Evolutionary conservation across 1,140 invertebrate genomes (phyloP).

Genomic region (Aphelenchoides fujianensis): DNA sequence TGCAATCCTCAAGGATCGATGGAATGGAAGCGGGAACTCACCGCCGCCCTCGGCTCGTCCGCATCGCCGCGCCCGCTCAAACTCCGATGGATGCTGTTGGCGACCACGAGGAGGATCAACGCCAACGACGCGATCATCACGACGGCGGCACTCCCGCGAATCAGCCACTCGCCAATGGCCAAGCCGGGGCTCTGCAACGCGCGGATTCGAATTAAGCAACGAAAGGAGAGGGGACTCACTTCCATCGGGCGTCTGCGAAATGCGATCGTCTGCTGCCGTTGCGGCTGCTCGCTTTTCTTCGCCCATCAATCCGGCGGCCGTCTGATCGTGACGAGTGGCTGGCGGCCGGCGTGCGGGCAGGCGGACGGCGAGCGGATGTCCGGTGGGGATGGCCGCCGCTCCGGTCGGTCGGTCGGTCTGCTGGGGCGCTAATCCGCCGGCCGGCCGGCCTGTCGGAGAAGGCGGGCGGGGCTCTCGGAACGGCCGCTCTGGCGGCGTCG

Average conservation of each 20-base stretch:
- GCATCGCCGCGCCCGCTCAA: neutral
- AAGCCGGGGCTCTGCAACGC: neutral
- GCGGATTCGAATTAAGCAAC: neutral
- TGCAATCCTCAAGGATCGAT: neutral
- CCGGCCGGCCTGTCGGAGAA: too few relatives aligned
- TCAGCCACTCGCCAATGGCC: conserved; percentile 18
- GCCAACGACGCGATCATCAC: conserved; percentile 24
- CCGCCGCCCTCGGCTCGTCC: neutral
- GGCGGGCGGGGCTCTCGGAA: too few relatives aligned
- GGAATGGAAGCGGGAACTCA: neutral
- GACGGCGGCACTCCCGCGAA: conserved; percentile 25
- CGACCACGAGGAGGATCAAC: conserved; percentile 24
- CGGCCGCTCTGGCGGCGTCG: too few relatives aligned
- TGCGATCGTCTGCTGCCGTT: too few relatives aligned
- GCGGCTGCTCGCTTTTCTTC: neutral
- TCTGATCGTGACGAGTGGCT: neutral
- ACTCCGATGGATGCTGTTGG: conserved; percentile 19
- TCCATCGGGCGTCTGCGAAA: neutral
- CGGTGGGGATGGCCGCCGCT: too few relatives aligned
- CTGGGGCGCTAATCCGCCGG: too few relatives aligned
- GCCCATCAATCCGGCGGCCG: neutral
- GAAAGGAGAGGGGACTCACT: neutral
- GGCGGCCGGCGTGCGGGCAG: neutral
- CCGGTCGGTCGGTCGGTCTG: too few relatives aligned
- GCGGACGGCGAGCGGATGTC: neutral